phyloP scores from a whole-genome alignment of 2,888 invertebrate species.

The Pyrgus malvae region DNA sequence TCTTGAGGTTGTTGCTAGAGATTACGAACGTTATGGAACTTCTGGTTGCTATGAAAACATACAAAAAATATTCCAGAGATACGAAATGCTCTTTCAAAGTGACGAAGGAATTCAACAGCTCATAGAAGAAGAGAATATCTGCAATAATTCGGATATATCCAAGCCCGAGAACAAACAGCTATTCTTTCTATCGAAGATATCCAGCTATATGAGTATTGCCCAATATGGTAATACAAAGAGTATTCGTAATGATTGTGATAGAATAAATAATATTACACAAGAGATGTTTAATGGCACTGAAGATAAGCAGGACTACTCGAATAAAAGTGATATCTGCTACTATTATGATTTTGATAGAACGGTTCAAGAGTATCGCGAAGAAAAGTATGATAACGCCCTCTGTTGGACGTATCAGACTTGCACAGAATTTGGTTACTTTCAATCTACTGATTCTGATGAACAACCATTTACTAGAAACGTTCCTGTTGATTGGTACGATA shows the following conservation, averaged over 20 bases:
- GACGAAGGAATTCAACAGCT: slow-evolving; percentile 51
- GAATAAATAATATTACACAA: slow-evolving; percentile 37
- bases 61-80: slow-evolving; percentile 48
- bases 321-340: slow-evolving; percentile 45
- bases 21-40: slow-evolving; percentile 59
- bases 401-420: slow-evolving; percentile 89
- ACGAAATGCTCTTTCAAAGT: slow-evolving; percentile 51
- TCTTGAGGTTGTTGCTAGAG: slow-evolving; percentile 60
- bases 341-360: slow-evolving; percentile 56
- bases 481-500: slow-evolving; percentile 61
- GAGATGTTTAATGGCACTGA: slow-evolving; percentile 21
- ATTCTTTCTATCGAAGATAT: slow-evolving; percentile 56
- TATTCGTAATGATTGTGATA: slow-evolving; percentile 52
- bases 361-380: slow-evolving; percentile 44
- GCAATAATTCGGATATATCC: slow-evolving; percentile 53
- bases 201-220: slow-evolving; percentile 50
- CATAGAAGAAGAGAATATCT: slow-evolving; percentile 62
- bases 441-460: slow-evolving; percentile 80
- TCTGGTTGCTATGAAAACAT: slow-evolving; percentile 52
- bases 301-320: slow-evolving; percentile 34
- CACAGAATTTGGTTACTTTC: slow-evolving; percentile 89
- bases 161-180: slow-evolving; percentile 55
- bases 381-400: slow-evolving; percentile 42
- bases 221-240: slow-evolving; percentile 55
- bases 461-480: slow-evolving; percentile 82